Conservation (phyloP, 2,797 vertebrate genomes). For the Rhynchonycteris naso region DNA sequence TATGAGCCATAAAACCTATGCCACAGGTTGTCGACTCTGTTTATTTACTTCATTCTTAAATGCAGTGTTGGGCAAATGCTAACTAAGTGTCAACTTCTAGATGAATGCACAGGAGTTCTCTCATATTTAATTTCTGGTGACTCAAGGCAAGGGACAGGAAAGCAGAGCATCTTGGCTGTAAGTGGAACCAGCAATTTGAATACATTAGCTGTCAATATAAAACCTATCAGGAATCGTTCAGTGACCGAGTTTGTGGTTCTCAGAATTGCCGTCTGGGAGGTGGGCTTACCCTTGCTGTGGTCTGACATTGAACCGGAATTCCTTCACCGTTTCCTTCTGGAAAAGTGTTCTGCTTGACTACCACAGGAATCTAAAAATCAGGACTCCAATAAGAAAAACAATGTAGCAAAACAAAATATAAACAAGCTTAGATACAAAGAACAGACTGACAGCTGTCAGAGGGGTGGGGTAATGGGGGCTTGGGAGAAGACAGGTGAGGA, state of each 20-base stretch:
- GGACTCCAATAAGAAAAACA: too few species aligned
- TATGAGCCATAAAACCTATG: conserved; percentile 39
- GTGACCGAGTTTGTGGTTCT: background rate
- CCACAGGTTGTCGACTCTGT: background rate
- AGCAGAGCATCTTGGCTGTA: background rate
- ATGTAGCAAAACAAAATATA: too few species aligned
- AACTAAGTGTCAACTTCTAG: conserved; percentile 40
- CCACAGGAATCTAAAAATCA: background rate
- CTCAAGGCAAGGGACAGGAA: background rate
- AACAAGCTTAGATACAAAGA: too few species aligned
- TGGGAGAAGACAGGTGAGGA: too few species aligned
- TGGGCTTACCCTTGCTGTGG: background rate
- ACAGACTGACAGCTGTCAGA: too few species aligned
- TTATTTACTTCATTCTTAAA: conserved; percentile 60
- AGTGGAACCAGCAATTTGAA: conserved; percentile 11
- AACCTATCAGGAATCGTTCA: background rate
- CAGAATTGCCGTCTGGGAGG: background rate
- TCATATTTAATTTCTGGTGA: conserved; percentile 53
- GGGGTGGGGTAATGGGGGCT: too few species aligned
- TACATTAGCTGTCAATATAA: conserved; percentile 45
- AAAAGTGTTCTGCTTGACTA: background rate
- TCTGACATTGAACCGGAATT: background rate
- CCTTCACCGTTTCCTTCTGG: background rate
- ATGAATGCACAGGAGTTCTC: background rate
- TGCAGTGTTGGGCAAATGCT: conserved; percentile 44